Conservation (phyloP, 64 coral and sea anemone species). For the Montipora foliosa region DNA sequence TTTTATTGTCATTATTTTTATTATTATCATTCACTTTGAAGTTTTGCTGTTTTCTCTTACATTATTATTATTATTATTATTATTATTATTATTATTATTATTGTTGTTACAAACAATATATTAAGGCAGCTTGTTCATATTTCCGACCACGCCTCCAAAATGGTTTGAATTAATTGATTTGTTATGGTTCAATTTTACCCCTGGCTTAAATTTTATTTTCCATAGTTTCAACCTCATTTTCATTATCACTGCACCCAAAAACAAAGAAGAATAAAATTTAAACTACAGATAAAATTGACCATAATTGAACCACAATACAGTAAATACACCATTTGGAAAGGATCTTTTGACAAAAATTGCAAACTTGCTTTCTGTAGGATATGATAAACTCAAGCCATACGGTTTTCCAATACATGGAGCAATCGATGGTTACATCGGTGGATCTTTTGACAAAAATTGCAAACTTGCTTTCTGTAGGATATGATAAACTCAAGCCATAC, state of each 20-base stretch:
- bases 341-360: too few species aligned
- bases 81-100: too few species aligned
- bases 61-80: too few species aligned
- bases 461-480: conserved; percentile 20
- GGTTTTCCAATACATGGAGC: too few species aligned
- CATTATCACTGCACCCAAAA: background rate
- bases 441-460: conserved; percentile 1
- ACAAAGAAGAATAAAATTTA: background rate
- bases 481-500: conserved; percentile 47
- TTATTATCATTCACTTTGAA: too few species aligned
- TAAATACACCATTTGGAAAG: background rate
- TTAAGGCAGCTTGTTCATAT: conserved; percentile 1
- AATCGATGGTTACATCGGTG: too few species aligned
- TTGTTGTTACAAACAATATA: background rate
- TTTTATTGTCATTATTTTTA: background rate
- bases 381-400: too few species aligned
- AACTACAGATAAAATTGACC: background rate
- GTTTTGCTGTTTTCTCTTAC: too few species aligned
- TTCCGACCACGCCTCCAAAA: background rate
- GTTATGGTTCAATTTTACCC: background rate
- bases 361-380: too few species aligned
- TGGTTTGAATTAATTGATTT: background rate
- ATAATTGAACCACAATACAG: background rate
- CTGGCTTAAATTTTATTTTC: background rate
- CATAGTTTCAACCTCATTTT: background rate